Conservation (phyloP, 2,797 vertebrate genomes). For the Poecilia wingei region DNA sequence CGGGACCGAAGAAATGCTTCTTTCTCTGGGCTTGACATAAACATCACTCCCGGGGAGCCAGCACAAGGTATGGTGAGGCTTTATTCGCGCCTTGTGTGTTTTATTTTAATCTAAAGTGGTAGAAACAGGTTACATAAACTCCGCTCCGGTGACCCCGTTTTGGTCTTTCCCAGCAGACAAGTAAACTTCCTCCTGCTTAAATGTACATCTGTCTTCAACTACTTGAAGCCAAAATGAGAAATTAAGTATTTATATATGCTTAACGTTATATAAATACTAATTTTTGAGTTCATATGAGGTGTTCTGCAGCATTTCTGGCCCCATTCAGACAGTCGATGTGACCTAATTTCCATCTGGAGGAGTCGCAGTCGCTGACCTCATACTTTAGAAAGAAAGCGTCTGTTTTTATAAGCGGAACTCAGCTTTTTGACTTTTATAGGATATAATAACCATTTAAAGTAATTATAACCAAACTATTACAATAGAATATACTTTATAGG, state of each 20-base stretch:
- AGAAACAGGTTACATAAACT: slow-evolving; percentile 70
- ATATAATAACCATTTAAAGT: background rate
- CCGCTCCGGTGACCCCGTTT: slow-evolving; percentile 72
- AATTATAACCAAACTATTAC: background rate
- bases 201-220: background rate
- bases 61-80: slow-evolving; percentile 54
- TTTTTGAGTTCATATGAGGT: background rate
- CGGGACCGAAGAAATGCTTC: slow-evolving; percentile 60
- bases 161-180: background rate
- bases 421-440: background rate
- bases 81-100: rapidly evolving
- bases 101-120: background rate
- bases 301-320: background rate
- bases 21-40: slow-evolving; percentile 71
- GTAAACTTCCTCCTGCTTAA: background rate
- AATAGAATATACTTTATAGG: background rate
- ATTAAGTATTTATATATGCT: background rate
- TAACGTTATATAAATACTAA: rapidly evolving
- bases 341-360: slow-evolving; percentile 54
- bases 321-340: slow-evolving; percentile 30
- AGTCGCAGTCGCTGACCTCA: background rate
- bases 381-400: background rate
- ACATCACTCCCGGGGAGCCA: slow-evolving; percentile 40
- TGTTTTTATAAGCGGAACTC: background rate
- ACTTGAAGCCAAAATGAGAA: rapidly evolving